A percentile compares a stretch with the other conserved stretches of the same genome.
phyloP scores from a whole-genome alignment of 2,113 vertebrate species.

The Telmatochromis sp. region DNA sequence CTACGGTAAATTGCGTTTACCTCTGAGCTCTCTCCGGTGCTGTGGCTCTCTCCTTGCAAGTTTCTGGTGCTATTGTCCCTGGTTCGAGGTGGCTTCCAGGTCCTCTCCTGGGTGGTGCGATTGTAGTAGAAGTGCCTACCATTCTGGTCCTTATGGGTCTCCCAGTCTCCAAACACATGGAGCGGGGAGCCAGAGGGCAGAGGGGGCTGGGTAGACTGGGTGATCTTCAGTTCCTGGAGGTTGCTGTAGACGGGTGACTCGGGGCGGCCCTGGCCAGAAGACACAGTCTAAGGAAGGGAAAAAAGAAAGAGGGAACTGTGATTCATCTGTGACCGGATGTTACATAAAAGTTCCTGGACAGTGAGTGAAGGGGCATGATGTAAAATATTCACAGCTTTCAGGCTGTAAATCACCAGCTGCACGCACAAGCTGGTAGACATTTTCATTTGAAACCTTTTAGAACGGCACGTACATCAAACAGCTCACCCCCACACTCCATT shows the following conservation, averaged over 20 bases:
- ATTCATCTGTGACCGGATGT: not conserved
- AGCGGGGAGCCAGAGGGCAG: constrained; percentile 76
- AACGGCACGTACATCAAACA: not conserved
- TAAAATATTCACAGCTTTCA: not conserved
- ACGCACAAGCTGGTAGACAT: not conserved
- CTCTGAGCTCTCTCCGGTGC: constrained; percentile 76
- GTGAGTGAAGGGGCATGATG: not conserved
- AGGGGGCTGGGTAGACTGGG: constrained; percentile 77
- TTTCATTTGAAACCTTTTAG: not conserved
- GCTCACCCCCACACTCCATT: not conserved
- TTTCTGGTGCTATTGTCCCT: constrained; percentile 68
- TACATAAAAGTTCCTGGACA: not conserved
- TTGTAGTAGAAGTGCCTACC: constrained; percentile 90
- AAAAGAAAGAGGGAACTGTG: not conserved
- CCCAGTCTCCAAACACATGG: constrained; percentile 84
- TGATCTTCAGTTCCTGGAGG: constrained; percentile 93
- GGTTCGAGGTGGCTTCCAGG: constrained; percentile 91
- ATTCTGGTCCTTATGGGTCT: constrained; percentile 84
- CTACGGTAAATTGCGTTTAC: constrained; percentile 37
- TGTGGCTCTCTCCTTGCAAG: constrained; percentile 70
- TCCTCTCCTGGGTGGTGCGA: constrained; percentile 85
- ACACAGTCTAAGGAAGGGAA: constrained; percentile 69
- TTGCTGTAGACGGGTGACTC: constrained; percentile 93
- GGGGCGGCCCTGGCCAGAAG: constrained; percentile 78
- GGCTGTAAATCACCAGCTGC: not conserved